Conservation (phyloP, 2,797 vertebrate species). For the Channa striata region DNA sequence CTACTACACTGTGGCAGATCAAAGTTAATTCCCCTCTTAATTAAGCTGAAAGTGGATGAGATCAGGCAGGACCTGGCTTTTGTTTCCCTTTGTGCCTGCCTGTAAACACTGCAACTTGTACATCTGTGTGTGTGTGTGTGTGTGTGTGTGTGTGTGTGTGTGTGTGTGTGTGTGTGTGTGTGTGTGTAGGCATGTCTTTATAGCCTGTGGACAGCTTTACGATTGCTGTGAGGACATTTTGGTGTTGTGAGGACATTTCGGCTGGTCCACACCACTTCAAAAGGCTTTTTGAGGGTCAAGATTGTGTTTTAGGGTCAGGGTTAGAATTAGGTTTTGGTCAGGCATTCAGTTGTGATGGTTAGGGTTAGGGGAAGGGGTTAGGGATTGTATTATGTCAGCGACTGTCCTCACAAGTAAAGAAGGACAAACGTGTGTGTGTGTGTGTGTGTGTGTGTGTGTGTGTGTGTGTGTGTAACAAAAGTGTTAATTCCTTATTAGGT, state of each 20-base stretch:
- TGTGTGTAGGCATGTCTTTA: no score
- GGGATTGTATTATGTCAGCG: no score
- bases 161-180: not conserved
- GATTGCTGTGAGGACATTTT: no score
- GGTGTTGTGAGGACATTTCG: no score
- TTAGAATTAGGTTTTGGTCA: no score
- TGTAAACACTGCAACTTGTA: constrained; percentile 60
- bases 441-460: constrained; percentile 13
- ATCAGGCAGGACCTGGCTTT: constrained; percentile 69
- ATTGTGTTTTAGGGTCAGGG: no score
- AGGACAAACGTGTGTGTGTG: constrained; percentile 29
- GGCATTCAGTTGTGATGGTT: no score
- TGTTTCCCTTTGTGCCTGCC: constrained; percentile 74
- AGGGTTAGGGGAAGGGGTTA: no score
- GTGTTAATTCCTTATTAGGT: constrained; percentile 14
- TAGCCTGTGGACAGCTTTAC: no score
- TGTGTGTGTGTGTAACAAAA: constrained; percentile 2
- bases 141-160: not conserved
- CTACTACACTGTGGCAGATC: constrained; percentile 63
- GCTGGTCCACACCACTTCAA: no score
- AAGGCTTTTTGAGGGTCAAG: no score
- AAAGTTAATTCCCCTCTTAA: constrained; percentile 82
- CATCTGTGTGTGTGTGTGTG: constrained; percentile 20
- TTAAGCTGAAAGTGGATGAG: constrained; percentile 77
- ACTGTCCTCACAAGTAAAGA: no score